phyloP scores from a whole-genome alignment of 2,888 invertebrate species.

The Polydrusus tereticollis region DNA sequence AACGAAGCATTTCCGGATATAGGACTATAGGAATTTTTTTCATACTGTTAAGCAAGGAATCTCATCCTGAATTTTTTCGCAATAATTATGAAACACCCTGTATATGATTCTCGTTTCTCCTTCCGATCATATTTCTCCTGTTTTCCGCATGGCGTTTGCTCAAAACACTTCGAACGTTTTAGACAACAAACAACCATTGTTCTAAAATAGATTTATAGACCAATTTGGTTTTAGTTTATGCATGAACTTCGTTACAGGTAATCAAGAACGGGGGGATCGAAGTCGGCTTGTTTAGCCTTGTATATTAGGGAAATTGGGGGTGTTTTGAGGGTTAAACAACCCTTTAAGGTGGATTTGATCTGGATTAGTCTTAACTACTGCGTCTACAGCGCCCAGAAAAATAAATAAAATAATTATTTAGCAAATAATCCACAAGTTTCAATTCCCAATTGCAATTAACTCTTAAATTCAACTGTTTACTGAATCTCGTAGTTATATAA shows the following conservation, averaged over 20 bases:
- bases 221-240: slow-evolving; percentile 51
- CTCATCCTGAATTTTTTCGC: too few species aligned
- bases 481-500: too few species aligned
- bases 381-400: too few species aligned
- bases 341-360: slow-evolving; percentile 19
- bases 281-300: slow-evolving; percentile 37
- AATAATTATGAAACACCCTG: too few species aligned
- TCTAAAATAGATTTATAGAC: slow-evolving; percentile 50
- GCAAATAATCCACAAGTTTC: too few species aligned
- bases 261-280: slow-evolving; percentile 47
- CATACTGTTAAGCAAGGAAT: too few species aligned
- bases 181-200: slow-evolving; percentile 49
- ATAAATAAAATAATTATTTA: too few species aligned
- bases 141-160: slow-evolving; percentile 33
- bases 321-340: slow-evolving; percentile 25
- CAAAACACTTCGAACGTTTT: slow-evolving; percentile 31
- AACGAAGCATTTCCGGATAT: too few species aligned
- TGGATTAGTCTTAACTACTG: not conserved
- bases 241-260: slow-evolving; percentile 51
- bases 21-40: too few species aligned
- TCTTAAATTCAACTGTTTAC: too few species aligned
- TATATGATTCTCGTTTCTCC: not conserved
- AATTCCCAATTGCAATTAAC: too few species aligned
- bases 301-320: slow-evolving; percentile 44
- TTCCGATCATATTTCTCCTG: not conserved